Evolutionary conservation across 2,888 invertebrate genomes (phyloP).

Genomic region (Cerastis rubricosa): DNA sequence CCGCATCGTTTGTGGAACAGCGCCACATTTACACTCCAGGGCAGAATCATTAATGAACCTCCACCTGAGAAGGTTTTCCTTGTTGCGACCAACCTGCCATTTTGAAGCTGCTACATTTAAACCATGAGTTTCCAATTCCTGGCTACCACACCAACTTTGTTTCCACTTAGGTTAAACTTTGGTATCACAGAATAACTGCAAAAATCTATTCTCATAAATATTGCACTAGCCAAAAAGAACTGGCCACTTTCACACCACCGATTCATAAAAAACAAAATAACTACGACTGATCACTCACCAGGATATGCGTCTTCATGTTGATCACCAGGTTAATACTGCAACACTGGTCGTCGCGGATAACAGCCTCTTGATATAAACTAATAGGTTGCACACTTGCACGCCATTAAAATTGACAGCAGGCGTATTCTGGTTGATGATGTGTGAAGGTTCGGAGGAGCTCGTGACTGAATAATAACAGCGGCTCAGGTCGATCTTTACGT

Average conservation of each 20-base stretch:
- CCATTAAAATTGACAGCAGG: slow-evolving; percentile 59
- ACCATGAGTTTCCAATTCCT: not conserved
- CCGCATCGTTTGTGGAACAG: too few species aligned
- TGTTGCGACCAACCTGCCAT: not conserved
- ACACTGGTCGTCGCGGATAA: slow-evolving; percentile 56
- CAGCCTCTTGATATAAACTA: slow-evolving; percentile 68
- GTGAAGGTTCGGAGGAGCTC: too few species aligned
- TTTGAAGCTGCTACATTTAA: not conserved
- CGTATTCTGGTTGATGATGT: slow-evolving; percentile 73
- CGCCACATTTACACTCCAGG: too few species aligned
- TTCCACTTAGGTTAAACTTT: not conserved
- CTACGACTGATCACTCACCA: slow-evolving; percentile 75
- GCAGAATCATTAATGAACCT: too few species aligned
- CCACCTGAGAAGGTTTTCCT: too few species aligned
- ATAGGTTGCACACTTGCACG: slow-evolving; percentile 60
- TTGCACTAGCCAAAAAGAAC: not conserved
- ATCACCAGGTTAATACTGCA: slow-evolving; percentile 59
- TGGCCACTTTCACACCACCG: slow-evolving; percentile 1
- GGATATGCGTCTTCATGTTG: slow-evolving; percentile 72
- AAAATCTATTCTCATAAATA: not conserved
- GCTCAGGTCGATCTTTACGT: too few species aligned
- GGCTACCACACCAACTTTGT: not conserved
- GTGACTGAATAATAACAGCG: too few species aligned
- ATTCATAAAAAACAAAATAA: not conserved
- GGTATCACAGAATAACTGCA: not conserved